These are phyloP conservation scores for Nansenia antarctica DNA, from an alignment of 2,113 vertebrate species.

Conservation along the genomic window DNA sequence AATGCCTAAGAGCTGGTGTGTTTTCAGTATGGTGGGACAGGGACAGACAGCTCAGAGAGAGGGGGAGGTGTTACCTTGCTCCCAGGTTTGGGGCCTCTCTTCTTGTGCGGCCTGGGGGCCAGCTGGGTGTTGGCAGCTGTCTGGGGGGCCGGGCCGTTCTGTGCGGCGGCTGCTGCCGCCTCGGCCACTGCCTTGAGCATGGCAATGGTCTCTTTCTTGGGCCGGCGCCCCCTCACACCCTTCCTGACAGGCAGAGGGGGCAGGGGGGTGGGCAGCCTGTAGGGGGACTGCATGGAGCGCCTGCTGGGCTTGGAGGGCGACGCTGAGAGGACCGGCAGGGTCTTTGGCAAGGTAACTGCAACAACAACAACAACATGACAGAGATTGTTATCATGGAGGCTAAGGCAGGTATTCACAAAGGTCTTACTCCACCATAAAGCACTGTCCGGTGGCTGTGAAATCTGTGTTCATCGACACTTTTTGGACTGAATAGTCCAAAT, in stretches of 20 bases:
- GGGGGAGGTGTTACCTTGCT: slow-evolving; percentile 83
- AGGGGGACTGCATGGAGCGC: slow-evolving; percentile 83
- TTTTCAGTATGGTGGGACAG: no score
- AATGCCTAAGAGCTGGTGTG: no score
- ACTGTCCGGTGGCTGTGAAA: no score
- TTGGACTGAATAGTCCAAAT: no score
- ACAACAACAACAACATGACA: no score
- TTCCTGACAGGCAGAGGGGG: slow-evolving; percentile 80
- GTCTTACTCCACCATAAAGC: no score
- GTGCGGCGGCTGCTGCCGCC: slow-evolving; percentile 67
- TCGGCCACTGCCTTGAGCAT: slow-evolving; percentile 77
- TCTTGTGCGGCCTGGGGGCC: slow-evolving; percentile 75
- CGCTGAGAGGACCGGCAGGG: slow-evolving; percentile 69
- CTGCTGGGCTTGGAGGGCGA: slow-evolving; percentile 83
- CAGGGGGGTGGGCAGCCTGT: slow-evolving; percentile 78
- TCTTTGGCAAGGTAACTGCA: slow-evolving; percentile 83
- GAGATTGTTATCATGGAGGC: no score
- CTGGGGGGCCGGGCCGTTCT: slow-evolving; percentile 59
- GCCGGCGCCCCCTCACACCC: slow-evolving; percentile 79
- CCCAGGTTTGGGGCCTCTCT: slow-evolving; percentile 85
- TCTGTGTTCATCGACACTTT: no score
- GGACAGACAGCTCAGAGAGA: no score
- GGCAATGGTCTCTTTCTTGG: slow-evolving; percentile 79
- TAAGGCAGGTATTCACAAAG: no score
- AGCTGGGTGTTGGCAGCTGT: slow-evolving; percentile 67